Evolutionary conservation across 2,888 invertebrate species (phyloP).

Genomic region (Lasius fuliginosus): DNA sequence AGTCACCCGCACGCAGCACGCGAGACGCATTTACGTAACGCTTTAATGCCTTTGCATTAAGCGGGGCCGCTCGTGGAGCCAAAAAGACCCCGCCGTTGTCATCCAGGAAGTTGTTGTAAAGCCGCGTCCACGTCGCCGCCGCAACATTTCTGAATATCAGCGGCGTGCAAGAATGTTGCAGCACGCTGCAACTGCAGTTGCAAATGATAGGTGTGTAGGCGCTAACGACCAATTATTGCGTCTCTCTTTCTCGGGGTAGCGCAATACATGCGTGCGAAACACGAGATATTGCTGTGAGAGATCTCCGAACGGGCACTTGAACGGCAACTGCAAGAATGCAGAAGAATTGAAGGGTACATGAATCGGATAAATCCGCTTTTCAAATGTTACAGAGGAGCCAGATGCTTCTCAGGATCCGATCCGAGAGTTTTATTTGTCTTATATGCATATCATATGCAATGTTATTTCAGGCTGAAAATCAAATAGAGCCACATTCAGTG

Average conservation of each 20-base stretch:
- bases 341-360: slow-evolving; percentile 42
- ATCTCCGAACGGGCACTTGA: slow-evolving; percentile 21
- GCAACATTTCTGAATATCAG: slow-evolving; percentile 42
- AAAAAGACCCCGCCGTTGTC: slow-evolving; percentile 44
- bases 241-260: slow-evolving; percentile 28
- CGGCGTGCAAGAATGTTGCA: slow-evolving; percentile 34
- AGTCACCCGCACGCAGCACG: slow-evolving; percentile 63
- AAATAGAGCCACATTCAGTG: slow-evolving; percentile 24
- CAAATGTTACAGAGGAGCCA: slow-evolving; percentile 25
- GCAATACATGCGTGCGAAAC: slow-evolving; percentile 38
- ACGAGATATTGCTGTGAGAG: slow-evolving; percentile 48
- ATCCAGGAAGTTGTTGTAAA: slow-evolving; percentile 71
- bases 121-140: slow-evolving; percentile 15
- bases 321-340: slow-evolving; percentile 13
- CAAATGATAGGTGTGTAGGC: slow-evolving; percentile 57
- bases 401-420: neutral
- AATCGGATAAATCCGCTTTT: slow-evolving; percentile 38
- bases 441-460: slow-evolving; percentile 13
- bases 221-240: slow-evolving; percentile 50
- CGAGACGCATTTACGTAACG: slow-evolving; percentile 76
- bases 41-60: slow-evolving; percentile 72
- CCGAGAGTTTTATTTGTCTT: slow-evolving; percentile 13
- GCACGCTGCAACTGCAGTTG: slow-evolving; percentile 23
- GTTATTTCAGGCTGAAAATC: slow-evolving; percentile 30
- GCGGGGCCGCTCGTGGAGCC: slow-evolving; percentile 59